Evolutionary conservation across 2,113 vertebrate genomes (phyloP), one percentile per base, ranked within the genome.

Genomic region (Emydura subglobosa): DNA sequence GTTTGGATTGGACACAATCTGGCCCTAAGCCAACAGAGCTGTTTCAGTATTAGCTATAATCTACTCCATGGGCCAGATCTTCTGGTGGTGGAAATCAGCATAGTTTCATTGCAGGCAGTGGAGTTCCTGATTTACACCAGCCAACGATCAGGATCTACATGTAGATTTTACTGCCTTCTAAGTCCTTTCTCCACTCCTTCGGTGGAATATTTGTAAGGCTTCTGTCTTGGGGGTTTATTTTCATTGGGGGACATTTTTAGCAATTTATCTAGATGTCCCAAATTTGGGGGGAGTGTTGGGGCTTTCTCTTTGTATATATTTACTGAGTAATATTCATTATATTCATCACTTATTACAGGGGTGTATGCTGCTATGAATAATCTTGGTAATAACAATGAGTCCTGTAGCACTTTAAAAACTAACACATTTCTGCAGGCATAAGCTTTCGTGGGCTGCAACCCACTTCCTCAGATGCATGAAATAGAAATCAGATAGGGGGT

Each of bases 151-250:
- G 95, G 51, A 53, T 22, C 72, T 86, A 90, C 92, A 94, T 90
- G 85, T 90, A 95, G 55, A 85, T 93, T 95, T 96, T 96, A 90
- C 92, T 95, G 93, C 91, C 88, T 89, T 94, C n/a, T 47, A 83
- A 91, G 90, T 92, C 74, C 88, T 93, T 78, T 39, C n/a, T 39
- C 9, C 8, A 72, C 19, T 72, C n/a, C n/a, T 68, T 68, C 9
- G 34, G 65, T n/a, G 34, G 17, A n/a, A 68, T n/a, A 21, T 19
- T 68, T n/a, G 65, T 39, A 22, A 34, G 34, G 65, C 65, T 19
- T 39, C 17, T 72, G 65, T 72, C 65, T 22, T 72, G 34, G 1
- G 17, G 34, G 21, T 7, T 72, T 72, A 39, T 39, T 39, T 72
- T 72, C 65, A 61, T 39, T 22, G 19, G 17, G 16, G 34, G 17